Base-by-base conservation (phyloP, 2,113 vertebrate species). In the Brachyhypopomus gauderio region DNA sequence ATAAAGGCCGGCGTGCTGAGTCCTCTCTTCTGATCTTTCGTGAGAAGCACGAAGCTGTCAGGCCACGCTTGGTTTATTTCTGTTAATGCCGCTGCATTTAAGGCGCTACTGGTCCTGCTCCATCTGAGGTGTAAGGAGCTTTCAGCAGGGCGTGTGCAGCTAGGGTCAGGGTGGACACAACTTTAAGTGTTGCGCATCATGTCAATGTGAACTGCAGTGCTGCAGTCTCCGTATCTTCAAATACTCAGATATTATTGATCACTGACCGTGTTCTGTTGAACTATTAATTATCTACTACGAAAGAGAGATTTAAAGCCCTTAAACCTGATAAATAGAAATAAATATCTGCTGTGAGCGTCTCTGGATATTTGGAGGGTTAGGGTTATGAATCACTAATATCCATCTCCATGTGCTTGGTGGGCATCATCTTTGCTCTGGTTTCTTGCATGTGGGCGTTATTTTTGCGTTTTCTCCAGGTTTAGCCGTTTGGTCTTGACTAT, bases 31-130 rank as follows among this genome's bases (percentile, higher is more conserved):
- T 55, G 88, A 89, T 88, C 81, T 80, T 79, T 64, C 48, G 36
- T 41, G 59, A 85, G 84, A 86, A 87, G 86, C 84, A 74, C 80
- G 77, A 69, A 72, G 77, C 82, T 82, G 79, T 84, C 78, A 62
- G 58, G 38, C 2, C 25, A 71, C 56, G 27, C 9, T 6, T 58
- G 73, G 30, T 72, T 52, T 56, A 80, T 77, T 77, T 70, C 48
- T 72, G 58, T 77, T 80, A 81, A 87, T 87, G 81, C 72, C 27
- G 70, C 41, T n/a, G 9, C 8, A 55, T 66, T 75, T 20, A 66
- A 60, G 1, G 22, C 17, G 1, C 1, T n/a, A n/a, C n/a, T n/a
- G n/a, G n/a, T 11, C 19, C 22, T 12, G 45, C 45, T 52, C 45
- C 45, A 52, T 52, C 14, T 52, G 45, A 52, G 12, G 45, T 14